Conservation (phyloP, 2,888 invertebrate genomes). For the Mycalesis mineus region DNA sequence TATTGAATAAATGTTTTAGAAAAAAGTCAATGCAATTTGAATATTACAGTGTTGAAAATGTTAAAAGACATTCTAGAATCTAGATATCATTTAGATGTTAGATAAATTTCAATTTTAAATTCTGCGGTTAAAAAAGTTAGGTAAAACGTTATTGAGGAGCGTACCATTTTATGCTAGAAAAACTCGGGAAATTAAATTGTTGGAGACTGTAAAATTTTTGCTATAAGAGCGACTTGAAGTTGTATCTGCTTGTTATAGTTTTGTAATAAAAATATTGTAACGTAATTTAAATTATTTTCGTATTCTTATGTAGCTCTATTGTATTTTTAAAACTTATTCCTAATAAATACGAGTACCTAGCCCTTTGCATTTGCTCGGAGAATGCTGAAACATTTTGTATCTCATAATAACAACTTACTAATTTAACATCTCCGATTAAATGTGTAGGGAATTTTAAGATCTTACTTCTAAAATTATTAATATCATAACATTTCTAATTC, state of each 20-base stretch:
- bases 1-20: too few species aligned
- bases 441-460: neutral
- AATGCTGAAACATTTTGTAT: neutral
- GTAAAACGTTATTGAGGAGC: neutral
- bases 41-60: neutral
- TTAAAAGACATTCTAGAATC: neutral
- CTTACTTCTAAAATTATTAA: neutral
- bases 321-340: neutral
- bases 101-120: neutral
- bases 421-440: neutral
- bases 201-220: slow-evolving; percentile 28
- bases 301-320: slow-evolving; percentile 4
- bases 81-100: neutral
- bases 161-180: neutral
- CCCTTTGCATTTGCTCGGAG: neutral
- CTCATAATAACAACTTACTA: neutral
- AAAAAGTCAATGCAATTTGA: neutral
- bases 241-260: slow-evolving; percentile 9
- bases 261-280: slow-evolving; percentile 9
- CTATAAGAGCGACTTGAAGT: slow-evolving; percentile 3
- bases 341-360: neutral
- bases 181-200: slow-evolving; percentile 21
- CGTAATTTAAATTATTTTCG: slow-evolving; percentile 8
- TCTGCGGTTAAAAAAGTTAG: neutral
- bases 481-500: neutral